phyloP scores from a whole-genome alignment of 92 coral and sea anemone genomes.

The Paragorgia papillata region DNA sequence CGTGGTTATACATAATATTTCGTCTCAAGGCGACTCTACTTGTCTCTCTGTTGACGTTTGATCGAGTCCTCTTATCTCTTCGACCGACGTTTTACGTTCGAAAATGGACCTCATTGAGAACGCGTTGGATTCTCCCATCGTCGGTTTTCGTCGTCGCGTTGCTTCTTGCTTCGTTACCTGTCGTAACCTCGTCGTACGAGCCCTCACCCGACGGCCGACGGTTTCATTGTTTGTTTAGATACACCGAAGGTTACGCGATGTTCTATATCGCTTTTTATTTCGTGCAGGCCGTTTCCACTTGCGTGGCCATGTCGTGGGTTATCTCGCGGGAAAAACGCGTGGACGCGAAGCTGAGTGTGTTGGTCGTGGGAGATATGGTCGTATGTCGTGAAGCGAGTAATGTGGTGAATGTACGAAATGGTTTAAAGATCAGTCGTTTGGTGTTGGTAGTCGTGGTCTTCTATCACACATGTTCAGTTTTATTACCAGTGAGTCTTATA shows the following conservation, averaged over 20 bases:
- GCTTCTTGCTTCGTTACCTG: constrained; percentile 16
- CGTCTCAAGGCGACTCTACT: constrained; percentile 13
- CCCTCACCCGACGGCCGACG: constrained; percentile 26
- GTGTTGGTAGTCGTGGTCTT: constrained; percentile 9
- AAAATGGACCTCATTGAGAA: constrained; percentile 6
- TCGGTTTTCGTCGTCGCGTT: constrained; percentile 16
- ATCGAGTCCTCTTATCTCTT: constrained; percentile 11
- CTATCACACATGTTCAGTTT: constrained; percentile 23
- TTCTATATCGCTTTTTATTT: constrained; percentile 24
- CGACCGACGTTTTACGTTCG: constrained; percentile 4
- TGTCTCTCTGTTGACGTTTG: constrained; percentile 2
- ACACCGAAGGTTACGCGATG: constrained; percentile 13
- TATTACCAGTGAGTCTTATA: constrained; percentile 12
- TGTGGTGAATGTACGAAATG: constrained; percentile 11
- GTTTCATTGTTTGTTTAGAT: constrained; percentile 27
- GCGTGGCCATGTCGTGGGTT: constrained; percentile 26
- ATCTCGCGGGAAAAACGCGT: constrained; percentile 23
- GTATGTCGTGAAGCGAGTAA: constrained; percentile 16
- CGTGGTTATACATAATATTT: constrained; percentile 20
- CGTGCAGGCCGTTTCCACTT: not conserved
- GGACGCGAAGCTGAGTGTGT: constrained; percentile 33
- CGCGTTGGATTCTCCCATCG: not conserved
- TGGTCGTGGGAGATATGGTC: constrained; percentile 33
- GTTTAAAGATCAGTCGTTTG: constrained; percentile 24
- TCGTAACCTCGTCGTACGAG: constrained; percentile 7